A percentile compares a stretch with the other conserved stretches of the same genome.
Conservation (phyloP, 1,140 invertebrate genomes). For the Listronotus oregonensis region DNA sequence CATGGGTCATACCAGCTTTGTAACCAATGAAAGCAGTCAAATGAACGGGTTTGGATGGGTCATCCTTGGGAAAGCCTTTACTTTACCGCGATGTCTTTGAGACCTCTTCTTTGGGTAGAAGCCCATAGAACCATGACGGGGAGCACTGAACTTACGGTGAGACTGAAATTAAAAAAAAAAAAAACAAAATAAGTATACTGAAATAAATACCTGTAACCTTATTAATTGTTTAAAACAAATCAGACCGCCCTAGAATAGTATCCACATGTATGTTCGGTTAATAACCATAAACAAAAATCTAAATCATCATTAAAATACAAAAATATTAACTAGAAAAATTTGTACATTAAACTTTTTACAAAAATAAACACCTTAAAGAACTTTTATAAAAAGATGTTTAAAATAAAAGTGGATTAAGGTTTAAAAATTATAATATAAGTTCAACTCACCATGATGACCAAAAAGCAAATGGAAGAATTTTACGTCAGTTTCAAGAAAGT, state of each 20-base stretch:
- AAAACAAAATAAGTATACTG: constrained; percentile 5
- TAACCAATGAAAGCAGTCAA: constrained; percentile 97
- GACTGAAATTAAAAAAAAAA: constrained; percentile 82
- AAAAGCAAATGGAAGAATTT: constrained; percentile 41
- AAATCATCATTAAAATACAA: constrained; percentile 56
- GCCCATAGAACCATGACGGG: constrained; percentile 99
- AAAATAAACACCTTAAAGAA: constrained; percentile 9
- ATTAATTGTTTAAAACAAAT: constrained; percentile 38
- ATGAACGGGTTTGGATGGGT: constrained; percentile 94
- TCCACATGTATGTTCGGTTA: constrained; percentile 57
- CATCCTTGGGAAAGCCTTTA: constrained; percentile 99
- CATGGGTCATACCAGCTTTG: constrained; percentile 99
- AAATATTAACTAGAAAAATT: constrained; percentile 27
- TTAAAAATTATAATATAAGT: constrained; percentile 3
- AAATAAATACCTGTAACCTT: constrained; percentile 5
- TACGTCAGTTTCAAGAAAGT: not conserved
- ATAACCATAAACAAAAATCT: constrained; percentile 57
- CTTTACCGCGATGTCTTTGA: constrained; percentile 94
- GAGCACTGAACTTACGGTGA: constrained; percentile 99
- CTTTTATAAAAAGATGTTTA: constrained; percentile 31
- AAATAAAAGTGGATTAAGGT: constrained; percentile 8
- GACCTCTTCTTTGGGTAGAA: constrained; percentile 98
- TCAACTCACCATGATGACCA: constrained; percentile 45
- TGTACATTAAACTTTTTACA: not conserved
- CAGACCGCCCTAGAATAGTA: constrained; percentile 62